Conservation (phyloP, 1,140 invertebrate species). For the Bombus superbus region DNA sequence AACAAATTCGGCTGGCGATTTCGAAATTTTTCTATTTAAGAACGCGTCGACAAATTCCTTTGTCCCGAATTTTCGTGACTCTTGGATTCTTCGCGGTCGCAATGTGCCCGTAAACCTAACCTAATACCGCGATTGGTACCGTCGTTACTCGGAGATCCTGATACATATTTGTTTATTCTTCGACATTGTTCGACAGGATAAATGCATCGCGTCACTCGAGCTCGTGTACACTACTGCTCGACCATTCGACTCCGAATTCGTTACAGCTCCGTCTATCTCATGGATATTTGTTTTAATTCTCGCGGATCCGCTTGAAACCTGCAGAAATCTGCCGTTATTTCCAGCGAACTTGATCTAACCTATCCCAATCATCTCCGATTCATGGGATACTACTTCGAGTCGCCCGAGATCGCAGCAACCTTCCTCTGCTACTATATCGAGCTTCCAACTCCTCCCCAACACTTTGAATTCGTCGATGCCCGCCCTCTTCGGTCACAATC, state of each 20-base stretch:
- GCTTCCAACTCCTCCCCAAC: neutral
- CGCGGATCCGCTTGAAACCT: conserved; percentile 9
- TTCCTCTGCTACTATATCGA: neutral
- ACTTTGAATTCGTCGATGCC: neutral
- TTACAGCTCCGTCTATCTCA: neutral
- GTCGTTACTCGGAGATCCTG: no score
- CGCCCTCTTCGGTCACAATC: neutral
- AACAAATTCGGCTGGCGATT: no score
- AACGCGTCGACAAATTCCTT: no score
- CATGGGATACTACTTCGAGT: neutral
- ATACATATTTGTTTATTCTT: no score
- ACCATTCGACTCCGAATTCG: neutral
- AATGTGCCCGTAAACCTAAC: no score
- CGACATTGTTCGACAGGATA: no score
- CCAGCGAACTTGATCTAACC: neutral
- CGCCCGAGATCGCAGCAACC: neutral
- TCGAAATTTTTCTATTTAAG: no score
- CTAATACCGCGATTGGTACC: no score
- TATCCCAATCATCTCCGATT: conserved; percentile 5
- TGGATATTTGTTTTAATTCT: neutral
- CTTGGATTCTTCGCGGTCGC: no score
- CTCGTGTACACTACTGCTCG: neutral
- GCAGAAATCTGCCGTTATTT: conserved; percentile 8
- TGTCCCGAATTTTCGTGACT: no score
- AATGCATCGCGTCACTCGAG: no score